Evolutionary conservation across 2,113 vertebrate species (phyloP), one percentile per base, ranked within the genome.

Genomic region (Antennarius striatus): DNA sequence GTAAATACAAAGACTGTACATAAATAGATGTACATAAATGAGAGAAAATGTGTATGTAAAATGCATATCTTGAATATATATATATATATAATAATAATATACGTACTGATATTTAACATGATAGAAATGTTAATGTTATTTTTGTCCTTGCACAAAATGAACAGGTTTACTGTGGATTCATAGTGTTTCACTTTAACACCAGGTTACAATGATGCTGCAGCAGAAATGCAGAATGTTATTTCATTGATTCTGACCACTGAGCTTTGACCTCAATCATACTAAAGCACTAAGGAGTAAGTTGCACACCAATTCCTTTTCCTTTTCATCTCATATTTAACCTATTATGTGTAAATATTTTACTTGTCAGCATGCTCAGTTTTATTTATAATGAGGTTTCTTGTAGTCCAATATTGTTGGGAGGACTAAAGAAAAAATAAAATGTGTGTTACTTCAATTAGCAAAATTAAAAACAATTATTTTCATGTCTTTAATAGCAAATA

Each of bases 1-100:
- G 90, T 94, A 92, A 86, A 94, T 92, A 91, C 75, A 82, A 78
- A 88, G 77, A 85, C 73, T 93, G 90, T 93, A 92, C 72, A 93
- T 88, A 92, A 47, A 83, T 83, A 79, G 73, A 88, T 94, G 90
- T 93, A 91, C 89, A 92, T 92, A 92, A 64, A 90, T 77, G 76
- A 88, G 90, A 85, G 86, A 84, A 75, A 89, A 82, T 76, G 57
- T 89, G 84, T 90, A 92, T 91, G 84, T 91, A 90, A 87, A 86
- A 90, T 86, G 87, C 86, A 87, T 89, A 92, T 91, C 85, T 89
- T 81, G 82, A 90, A 80, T 88, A 91, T 92, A 89, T 80, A 84
- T 81, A 79, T n/a, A n/a, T n/a, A n/a, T n/a, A 22, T 36, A 36
- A 36, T 83, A 65, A 90, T 90, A 89, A 90, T 92, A 93, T 90